Evolutionary conservation across 1,140 invertebrate species (phyloP).

Genomic region (Bombyx mandarina): DNA sequence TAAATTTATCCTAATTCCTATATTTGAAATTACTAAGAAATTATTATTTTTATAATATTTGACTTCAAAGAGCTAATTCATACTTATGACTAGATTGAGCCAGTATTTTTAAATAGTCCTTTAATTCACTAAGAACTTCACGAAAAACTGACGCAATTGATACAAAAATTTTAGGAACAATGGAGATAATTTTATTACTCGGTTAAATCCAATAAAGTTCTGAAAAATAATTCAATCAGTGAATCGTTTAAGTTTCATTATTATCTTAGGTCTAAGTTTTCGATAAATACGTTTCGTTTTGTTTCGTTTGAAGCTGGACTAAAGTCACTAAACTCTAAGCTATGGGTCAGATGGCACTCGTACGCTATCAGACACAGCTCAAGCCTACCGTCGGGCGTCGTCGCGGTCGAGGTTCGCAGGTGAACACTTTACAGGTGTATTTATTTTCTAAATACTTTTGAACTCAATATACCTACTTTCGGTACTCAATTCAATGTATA

Average conservation of each 20-base stretch:
- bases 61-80: slow-evolving; percentile 58
- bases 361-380: slow-evolving; percentile 45
- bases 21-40: slow-evolving; percentile 48
- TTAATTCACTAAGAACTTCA: slow-evolving; percentile 37
- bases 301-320: slow-evolving; percentile 52
- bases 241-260: slow-evolving; percentile 33
- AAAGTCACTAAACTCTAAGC: slow-evolving; percentile 53
- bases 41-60: slow-evolving; percentile 41
- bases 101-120: slow-evolving; percentile 55
- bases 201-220: slow-evolving; percentile 14
- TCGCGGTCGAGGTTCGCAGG: too few species aligned
- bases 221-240: slow-evolving; percentile 28
- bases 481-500: too few species aligned
- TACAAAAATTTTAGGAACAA: slow-evolving; percentile 60
- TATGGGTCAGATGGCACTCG: slow-evolving; percentile 63
- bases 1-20: slow-evolving; percentile 48
- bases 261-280: slow-evolving; percentile 47
- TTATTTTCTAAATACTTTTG: too few species aligned
- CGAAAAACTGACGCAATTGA: slow-evolving; percentile 58
- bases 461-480: too few species aligned
- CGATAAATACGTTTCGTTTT: slow-evolving; percentile 57
- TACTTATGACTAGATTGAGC: slow-evolving; percentile 70
- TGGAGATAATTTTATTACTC: slow-evolving; percentile 32
- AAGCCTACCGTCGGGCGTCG: slow-evolving; percentile 11
- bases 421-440: too few species aligned